Evolutionary conservation across 2,797 vertebrate genomes (phyloP).

Genomic region (Poeciliopsis turneri): DNA sequence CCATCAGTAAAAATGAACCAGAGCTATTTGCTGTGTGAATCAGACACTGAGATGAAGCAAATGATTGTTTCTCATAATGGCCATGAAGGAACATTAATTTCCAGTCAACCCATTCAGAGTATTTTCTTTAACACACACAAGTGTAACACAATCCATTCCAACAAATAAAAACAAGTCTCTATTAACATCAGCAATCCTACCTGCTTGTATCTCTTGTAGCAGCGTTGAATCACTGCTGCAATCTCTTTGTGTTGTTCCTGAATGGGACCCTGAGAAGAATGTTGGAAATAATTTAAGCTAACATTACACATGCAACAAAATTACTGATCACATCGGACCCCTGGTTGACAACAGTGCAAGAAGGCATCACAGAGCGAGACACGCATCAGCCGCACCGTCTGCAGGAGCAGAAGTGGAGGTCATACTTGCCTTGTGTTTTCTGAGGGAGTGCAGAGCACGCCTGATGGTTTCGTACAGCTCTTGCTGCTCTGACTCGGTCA

Average conservation of each 20-base stretch:
- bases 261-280: slow-evolving; percentile 80
- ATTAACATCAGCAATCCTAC: slow-evolving; percentile 73
- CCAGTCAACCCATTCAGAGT: neutral
- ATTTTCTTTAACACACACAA: neutral
- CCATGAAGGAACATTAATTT: neutral
- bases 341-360: slow-evolving; percentile 5
- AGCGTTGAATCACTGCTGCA: slow-evolving; percentile 96
- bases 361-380: neutral
- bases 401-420: neutral
- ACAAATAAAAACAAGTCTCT: neutral
- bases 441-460: slow-evolving; percentile 94
- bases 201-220: slow-evolving; percentile 99
- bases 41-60: neutral
- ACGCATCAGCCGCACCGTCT: neutral
- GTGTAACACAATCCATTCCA: neutral
- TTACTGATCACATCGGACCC: neutral
- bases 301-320: slow-evolving; percentile 5
- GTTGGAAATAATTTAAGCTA: slow-evolving; percentile 17
- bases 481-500: slow-evolving; percentile 94
- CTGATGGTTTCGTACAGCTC: slow-evolving; percentile 96
- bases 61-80: neutral
- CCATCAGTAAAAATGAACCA: neutral
- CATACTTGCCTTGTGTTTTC: slow-evolving; percentile 92
- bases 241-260: slow-evolving; percentile 97
- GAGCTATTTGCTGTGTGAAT: neutral